Percentiles rank a stretch among this genome's conserved stretches.
Evolutionary conservation across 2,888 invertebrate genomes (phyloP).

Genomic region (Stomorhina lunata): DNA sequence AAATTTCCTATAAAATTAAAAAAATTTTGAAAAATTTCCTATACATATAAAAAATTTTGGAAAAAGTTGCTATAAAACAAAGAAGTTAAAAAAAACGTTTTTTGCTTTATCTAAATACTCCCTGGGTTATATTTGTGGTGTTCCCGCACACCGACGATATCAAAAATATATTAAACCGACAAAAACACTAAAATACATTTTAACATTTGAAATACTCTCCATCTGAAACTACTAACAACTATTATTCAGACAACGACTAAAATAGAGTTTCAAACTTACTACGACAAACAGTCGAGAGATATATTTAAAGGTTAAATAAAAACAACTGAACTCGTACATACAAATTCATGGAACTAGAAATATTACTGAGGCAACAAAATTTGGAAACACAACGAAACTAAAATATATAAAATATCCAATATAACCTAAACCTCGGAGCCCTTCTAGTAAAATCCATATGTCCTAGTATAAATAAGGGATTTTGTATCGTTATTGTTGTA

Average conservation of each 20-base stretch:
- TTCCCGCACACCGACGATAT: conserved; percentile 31
- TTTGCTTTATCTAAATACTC: background rate
- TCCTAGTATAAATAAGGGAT: background rate
- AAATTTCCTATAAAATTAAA: no score
- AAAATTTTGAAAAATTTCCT: no score
- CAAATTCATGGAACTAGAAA: no score
- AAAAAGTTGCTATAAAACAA: no score
- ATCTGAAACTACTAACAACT: conserved; percentile 30
- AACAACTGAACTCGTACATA: conserved; percentile 53
- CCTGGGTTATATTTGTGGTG: conserved; percentile 13
- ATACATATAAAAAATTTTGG: no score
- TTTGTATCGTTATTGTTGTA: conserved; percentile 38
- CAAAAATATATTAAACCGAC: conserved; percentile 59
- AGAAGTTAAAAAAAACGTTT: no score
- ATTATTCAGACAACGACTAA: conserved; percentile 1
- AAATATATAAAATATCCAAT: no score
- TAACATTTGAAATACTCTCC: conserved; percentile 45
- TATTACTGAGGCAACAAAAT: no score
- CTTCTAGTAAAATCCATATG: no score
- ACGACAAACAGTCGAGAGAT: background rate
- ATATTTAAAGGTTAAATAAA: conserved; percentile 47
- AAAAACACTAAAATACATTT: conserved; percentile 55
- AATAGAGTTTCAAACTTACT: background rate
- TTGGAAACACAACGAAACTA: no score
- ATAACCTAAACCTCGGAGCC: no score